A percentile compares a stretch with the other conserved stretches of the same genome.
These are phyloP conservation scores for Drosophila lacteicornis DNA, from an alignment of 1,140 invertebrate species.

Conservation along the genomic window DNA sequence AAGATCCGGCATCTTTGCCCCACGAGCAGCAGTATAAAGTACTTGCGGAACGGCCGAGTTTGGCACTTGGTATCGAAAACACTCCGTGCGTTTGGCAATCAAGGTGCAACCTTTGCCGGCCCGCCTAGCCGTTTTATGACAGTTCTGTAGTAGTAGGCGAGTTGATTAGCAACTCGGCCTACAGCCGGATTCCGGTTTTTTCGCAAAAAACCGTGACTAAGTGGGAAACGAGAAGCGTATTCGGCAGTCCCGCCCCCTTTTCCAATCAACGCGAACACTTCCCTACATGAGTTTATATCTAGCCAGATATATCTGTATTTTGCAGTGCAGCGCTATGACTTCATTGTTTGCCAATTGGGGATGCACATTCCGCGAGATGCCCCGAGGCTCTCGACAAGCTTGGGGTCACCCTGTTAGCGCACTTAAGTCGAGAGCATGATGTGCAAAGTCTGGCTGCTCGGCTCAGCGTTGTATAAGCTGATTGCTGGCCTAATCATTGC, in stretches of 20 bases:
- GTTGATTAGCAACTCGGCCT: constrained; percentile 32
- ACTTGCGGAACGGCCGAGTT: constrained; percentile 7
- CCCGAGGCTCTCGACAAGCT: not conserved
- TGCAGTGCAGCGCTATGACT: constrained; percentile 8
- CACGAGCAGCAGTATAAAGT: constrained; percentile 2
- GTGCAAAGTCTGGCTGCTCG: constrained; percentile 48
- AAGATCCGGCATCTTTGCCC: constrained; percentile 25
- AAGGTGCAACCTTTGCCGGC: constrained; percentile 43
- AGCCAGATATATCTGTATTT: not conserved
- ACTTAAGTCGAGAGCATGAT: constrained; percentile 42
- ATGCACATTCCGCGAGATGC: constrained; percentile 61
- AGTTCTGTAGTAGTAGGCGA: constrained; percentile 39
- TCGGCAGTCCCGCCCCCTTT: constrained; percentile 7
- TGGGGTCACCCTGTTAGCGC: constrained; percentile 23
- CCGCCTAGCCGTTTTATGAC: constrained; percentile 22
- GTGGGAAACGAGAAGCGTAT: constrained; percentile 32
- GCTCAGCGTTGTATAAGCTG: constrained; percentile 28
- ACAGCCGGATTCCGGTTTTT: constrained; percentile 51
- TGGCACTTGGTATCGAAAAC: constrained; percentile 2
- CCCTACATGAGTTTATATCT: constrained; percentile 1
- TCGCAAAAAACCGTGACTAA: constrained; percentile 49
- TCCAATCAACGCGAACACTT: constrained; percentile 2
- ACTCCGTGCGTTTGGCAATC: constrained; percentile 20
- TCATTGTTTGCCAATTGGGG: constrained; percentile 50
- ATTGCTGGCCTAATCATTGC: constrained; percentile 36